phyloP scores from a whole-genome alignment of 2,113 vertebrate species.

The Pica pica region DNA sequence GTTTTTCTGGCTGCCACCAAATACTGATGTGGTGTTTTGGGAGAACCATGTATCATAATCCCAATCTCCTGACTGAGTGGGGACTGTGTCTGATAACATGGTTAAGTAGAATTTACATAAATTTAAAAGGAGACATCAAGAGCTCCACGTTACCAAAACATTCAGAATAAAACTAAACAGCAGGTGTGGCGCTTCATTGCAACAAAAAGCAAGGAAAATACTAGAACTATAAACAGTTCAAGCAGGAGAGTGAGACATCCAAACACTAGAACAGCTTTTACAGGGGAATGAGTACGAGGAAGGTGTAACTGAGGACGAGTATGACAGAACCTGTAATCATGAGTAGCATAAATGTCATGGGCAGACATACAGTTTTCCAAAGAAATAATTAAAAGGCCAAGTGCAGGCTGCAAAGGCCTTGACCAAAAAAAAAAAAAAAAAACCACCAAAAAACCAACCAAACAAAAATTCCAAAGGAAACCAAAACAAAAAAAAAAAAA shows the following conservation, averaged over 20 bases:
- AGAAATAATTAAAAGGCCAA: background rate
- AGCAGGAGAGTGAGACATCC: background rate
- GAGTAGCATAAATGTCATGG: rapidly evolving
- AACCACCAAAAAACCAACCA: no score
- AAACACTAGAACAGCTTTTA: background rate
- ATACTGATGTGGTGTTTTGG: background rate
- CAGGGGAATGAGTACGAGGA: rapidly evolving
- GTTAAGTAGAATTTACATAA: background rate
- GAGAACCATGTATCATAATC: background rate
- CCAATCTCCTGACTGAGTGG: background rate
- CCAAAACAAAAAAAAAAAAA: background rate
- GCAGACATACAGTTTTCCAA: background rate
- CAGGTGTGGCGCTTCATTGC: background rate
- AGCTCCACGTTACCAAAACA: background rate
- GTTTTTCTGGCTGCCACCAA: background rate
- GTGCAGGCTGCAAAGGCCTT: background rate
- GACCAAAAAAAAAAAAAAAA: background rate
- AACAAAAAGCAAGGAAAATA: background rate
- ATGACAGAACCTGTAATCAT: background rate
- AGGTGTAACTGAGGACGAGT: background rate
- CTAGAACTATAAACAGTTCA: background rate
- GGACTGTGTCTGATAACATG: background rate
- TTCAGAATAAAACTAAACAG: background rate
- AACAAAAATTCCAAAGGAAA: background rate
- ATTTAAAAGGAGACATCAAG: background rate